Base-by-base conservation (phyloP, 2,797 vertebrate genomes). In the Dallia pectoralis region DNA sequence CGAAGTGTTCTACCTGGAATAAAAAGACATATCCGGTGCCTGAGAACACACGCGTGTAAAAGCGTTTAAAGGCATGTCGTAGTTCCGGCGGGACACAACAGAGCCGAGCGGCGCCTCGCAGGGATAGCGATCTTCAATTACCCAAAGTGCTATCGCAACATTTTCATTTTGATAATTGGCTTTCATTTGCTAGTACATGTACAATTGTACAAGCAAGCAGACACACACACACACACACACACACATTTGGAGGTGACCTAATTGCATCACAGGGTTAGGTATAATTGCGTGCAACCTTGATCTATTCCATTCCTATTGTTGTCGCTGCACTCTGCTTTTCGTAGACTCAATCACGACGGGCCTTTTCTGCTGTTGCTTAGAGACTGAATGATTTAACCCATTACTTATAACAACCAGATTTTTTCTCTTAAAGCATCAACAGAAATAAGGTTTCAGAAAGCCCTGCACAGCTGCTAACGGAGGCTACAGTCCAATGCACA, bases 241-340 rank as follows among this genome's bases (percentile, higher is more conserved):
- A 68, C 81, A 85, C 81, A 85, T 86, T 84, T 87, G 87, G 84
- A 78, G 77, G 84, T 87, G 89, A 88, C 88, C 88, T 85, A 87
- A 92, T 92, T 89, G 89, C 84, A 86, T 88, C 81, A 64, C 68
- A 69, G 87, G 86, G 84, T 81, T n/a, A 84, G 81, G 79, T 86
- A 83, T 90, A 91, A 91, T 92, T 91, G 89, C 86, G 85, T 75
- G 79, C 82, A 86, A 89, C 89, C 91, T 91, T 90, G 84, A 88
- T 78, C 81, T 82, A 81, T 84, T 86, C 86, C 82, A 19, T 70
- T 85, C 84, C 84, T 56, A 85, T 89, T 89, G 88, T 88, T 87
- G 73, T 82, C 80, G 84, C 80, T 83, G 84, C 87, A 88, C 72
- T 59, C 67, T 81, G 53, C 81, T 77, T 62, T 67, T 73, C 77